Evolutionary conservation across 2,113 vertebrate species (phyloP), one percentile per base, ranked within the genome.

Genomic region (Nanorana parkeri): DNA sequence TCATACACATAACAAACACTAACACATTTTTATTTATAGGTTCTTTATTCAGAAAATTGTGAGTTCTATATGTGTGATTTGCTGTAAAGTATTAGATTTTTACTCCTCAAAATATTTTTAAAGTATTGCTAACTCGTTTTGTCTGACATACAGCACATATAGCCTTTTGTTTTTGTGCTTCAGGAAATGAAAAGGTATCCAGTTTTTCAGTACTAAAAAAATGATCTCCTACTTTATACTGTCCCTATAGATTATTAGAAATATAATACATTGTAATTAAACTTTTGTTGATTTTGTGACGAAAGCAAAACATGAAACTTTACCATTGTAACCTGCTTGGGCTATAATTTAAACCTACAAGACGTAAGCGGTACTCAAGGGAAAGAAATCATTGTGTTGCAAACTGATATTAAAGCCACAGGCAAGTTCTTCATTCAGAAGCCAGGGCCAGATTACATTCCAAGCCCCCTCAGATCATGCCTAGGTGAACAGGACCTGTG

Each of bases 401-500:
- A 77, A 77, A 26, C 74, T 65, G 74, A 77, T 77, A 63, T 65
- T 51, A 51, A 47, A 77, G 58, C 74, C 58, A 41, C 74, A 64
- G 36, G 64, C 36, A 32, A 24, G 32, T 77, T 77, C 60, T 77
- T 64, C 36, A 28, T 77, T 77, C 74, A 20, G 74, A 77, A 77
- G 74, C 74, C 51, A 60, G 74, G 26, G 74, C 74, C 74, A 77
- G 74, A 77, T 26, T 77, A 26, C 74, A 65, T 77, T 65, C 74
- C 58, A 77, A 60, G 52, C 74, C 74, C 74, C 74, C 74, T 64
- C 74, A 77, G 74, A 77, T 77, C 74, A 77, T 52, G 29, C 24
- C 32, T 65, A 77, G 74, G 74, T 77, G 74, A 77, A 77, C 74
- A 77, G 74, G 74, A 77, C 74, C 52, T 24, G 17, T 20, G 21